Percentiles rank a stretch among this genome's conserved stretches.
phyloP scores from a whole-genome alignment of 2,797 vertebrate species.

The Cuculus canorus region DNA sequence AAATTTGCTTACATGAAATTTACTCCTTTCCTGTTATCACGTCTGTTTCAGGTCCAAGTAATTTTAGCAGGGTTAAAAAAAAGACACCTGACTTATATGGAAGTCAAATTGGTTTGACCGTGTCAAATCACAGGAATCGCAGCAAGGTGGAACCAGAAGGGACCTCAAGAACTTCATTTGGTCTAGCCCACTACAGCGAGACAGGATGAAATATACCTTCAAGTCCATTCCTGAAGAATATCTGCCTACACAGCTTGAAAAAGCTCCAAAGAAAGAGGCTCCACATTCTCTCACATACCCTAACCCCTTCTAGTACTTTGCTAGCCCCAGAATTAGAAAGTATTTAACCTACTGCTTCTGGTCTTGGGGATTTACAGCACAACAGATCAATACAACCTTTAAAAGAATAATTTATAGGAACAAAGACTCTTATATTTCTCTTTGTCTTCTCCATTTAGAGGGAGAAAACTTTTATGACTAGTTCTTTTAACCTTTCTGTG shows the following conservation, averaged over 20 bases:
- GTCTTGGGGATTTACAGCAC: neutral
- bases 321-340: neutral
- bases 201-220: neutral
- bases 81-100: neutral
- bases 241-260: neutral
- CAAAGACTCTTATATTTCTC: neutral
- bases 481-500: slow-evolving; percentile 1
- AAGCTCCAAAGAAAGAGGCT: neutral
- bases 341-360: slow-evolving; percentile 22
- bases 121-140: slow-evolving; percentile 8
- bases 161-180: neutral
- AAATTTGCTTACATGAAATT: slow-evolving; percentile 48
- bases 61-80: slow-evolving; percentile 24
- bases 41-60: slow-evolving; percentile 19
- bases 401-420: slow-evolving; percentile 21
- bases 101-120: slow-evolving; percentile 10
- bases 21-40: slow-evolving; percentile 40
- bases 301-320: neutral
- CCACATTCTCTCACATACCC: neutral
- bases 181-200: neutral
- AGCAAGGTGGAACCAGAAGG: neutral
- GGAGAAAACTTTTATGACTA: neutral
- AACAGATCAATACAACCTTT: slow-evolving; percentile 35
- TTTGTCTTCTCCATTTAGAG: slow-evolving; percentile 4
- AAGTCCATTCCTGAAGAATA: neutral